Evolutionary conservation across 1,140 invertebrate genomes (phyloP), one percentile per base, ranked within the genome.

Genomic region (Homalodisca vitripennis): DNA sequence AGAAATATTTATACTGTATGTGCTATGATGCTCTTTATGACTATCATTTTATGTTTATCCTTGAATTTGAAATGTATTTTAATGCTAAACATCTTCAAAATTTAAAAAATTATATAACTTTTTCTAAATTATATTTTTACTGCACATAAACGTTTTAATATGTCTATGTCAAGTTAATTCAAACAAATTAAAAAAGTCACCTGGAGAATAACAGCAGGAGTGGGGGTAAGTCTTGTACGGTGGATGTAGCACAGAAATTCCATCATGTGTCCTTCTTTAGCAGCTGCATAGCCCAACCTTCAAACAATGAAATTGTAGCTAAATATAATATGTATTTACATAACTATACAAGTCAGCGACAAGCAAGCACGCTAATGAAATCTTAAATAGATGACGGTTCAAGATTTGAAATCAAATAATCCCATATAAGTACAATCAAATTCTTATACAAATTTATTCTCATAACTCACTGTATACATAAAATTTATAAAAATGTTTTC

Each of bases 201-300:
- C 62, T 64, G 30, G 20, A 64, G 27, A 17, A 64, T 22, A 24
- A 64, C 34, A 2, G 62, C 62, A 2, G 32, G 62, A 34, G 62
- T 46, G 3, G 62, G 62, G 20, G 30, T 64, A 1, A 64, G 12
- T 34, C 62, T 64, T 2, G 62, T 64, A 2, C 27, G n/a, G 32
- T 64, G 62, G 14, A 64, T 64, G 34, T 64, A 64, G 27, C n/a
- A 32, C n/a, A 64, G 20, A n/a, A 64, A 2, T 14, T 64, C 13
- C 2, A 64, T 26, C 62, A 64, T 64, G 34, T 64, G 62, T 1
- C 62, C 62, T 34, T 64, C 62, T 24, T 64, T 64, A 20, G 62
- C 62, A n/a, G 62, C 62, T 34, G 62, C 62, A 64, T 64, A 64
- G n/a, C 62, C 30, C 34, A 64, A 34, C 32, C 62, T 64, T n/a